Base-by-base conservation (phyloP, 2,797 vertebrate species). In the Microctenopoma lineatum region DNA sequence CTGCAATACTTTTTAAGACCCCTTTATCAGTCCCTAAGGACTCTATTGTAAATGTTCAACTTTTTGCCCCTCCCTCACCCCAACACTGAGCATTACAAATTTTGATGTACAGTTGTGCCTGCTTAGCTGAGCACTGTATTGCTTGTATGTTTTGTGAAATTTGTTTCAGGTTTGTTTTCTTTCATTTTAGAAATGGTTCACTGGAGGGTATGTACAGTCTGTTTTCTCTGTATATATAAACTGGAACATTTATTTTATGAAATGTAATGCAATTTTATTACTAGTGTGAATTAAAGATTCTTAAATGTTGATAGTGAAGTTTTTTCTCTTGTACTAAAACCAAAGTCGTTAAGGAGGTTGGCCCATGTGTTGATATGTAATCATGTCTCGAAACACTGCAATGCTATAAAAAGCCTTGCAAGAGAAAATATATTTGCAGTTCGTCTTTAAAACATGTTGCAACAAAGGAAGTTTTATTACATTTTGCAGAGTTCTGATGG, bases 211-310 rank as follows among this genome's bases (percentile, higher is more conserved):
- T 99, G 98, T 98, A 99, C 97, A 99, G 97, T 98, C 95, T 95
- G 96, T 98, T 98, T 98, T 94, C 89, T 97, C 96, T 99, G 97
- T 98, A 98, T 98, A 99, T 95, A 95, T 98, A 98, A 98, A 99
- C 97, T 96, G 97, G 97, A 99, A 98, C 97, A 98, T 98, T 99
- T 99, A 99, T 99, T 99, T 99, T 99, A 99, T 98, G 96, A 98
- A 95, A 98, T 98, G 98, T 99, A 98, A 98, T 97, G 97, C 97
- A 95, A 97, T 98, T 99, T 99, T 99, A 99, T 99, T 99, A 99
- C 98, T 96, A 96, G 96, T 98, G 97, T 98, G 96, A 97, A 98
- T 99, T 98, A 99, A 99, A 96, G 96, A 97, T 95, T 97, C 97
- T 96, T 94, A 97, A 98, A 98, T 98, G 97, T 98, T 98, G 95